These are phyloP conservation scores for Eubasilissa splendida DNA, from an alignment of 2,888 invertebrate species.

Conservation along the genomic window DNA sequence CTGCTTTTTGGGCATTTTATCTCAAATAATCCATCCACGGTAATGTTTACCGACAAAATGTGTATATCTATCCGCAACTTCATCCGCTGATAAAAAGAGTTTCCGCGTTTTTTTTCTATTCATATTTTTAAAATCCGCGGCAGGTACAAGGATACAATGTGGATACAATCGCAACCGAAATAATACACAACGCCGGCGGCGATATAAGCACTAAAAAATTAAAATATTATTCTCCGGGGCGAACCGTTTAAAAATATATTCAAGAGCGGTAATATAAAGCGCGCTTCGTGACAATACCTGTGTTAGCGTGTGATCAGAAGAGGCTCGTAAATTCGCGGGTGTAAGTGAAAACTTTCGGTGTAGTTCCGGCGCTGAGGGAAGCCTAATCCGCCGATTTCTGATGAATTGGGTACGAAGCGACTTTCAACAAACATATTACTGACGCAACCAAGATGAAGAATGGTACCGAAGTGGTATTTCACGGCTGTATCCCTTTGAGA, in stretches of 20 bases:
- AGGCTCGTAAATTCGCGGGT: neutral
- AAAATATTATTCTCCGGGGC: neutral
- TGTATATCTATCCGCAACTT: slow-evolving; percentile 4
- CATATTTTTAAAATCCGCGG: neutral
- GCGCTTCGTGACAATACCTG: neutral
- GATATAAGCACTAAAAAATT: slow-evolving; percentile 3
- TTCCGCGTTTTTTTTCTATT: neutral
- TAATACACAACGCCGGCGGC: slow-evolving; percentile 5
- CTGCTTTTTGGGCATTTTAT: slow-evolving; percentile 21
- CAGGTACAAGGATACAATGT: slow-evolving; percentile 6
- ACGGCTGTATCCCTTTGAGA: slow-evolving; percentile 2
- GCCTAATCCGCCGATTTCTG: neutral
- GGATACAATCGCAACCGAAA: neutral
- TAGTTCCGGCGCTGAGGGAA: neutral
- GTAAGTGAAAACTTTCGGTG: neutral
- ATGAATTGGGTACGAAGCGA: slow-evolving; percentile 3
- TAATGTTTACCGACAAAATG: slow-evolving; percentile 30
- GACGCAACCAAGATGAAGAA: slow-evolving; percentile 19
- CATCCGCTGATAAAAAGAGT: slow-evolving; percentile 12
- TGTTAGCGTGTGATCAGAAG: neutral
- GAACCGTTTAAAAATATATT: slow-evolving; percentile 9
- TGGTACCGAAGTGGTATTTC: too few species aligned
- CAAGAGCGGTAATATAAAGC: neutral
- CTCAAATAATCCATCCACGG: slow-evolving; percentile 10
- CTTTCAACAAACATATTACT: neutral